These are phyloP conservation scores for Drosophila jambulina DNA, from an alignment of 1,140 invertebrate species.

Conservation along the genomic window DNA sequence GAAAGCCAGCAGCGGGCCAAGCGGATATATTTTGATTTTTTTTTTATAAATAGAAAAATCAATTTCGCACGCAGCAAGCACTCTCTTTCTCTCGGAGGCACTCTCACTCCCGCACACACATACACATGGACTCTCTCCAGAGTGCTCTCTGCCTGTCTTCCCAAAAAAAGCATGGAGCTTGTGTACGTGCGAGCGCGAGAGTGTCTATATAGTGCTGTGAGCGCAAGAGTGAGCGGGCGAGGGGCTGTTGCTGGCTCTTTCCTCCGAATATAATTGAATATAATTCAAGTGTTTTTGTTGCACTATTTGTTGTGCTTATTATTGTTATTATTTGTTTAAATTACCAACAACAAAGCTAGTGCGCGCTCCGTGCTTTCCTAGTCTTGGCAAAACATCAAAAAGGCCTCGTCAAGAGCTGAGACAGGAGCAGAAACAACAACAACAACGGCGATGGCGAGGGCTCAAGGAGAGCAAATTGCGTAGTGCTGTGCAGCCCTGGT, in stretches of 20 bases:
- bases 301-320: conserved; percentile 76
- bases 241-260: conserved; percentile 49
- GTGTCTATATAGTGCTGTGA: conserved; percentile 70
- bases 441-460: conserved; percentile 1
- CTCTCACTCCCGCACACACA: conserved; percentile 46
- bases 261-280: conserved; percentile 73
- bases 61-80: conserved; percentile 76
- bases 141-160: conserved; percentile 26
- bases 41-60: conserved; percentile 84
- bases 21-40: conserved; percentile 83
- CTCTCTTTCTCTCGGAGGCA: conserved; percentile 3
- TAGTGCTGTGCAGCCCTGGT: conserved; percentile 61
- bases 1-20: conserved; percentile 37
- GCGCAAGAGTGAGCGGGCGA: conserved; percentile 37
- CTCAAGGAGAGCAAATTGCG: conserved; percentile 24
- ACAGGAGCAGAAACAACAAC: conserved; percentile 32
- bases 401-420: conserved; percentile 5
- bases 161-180: conserved; percentile 19
- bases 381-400: conserved; percentile 19
- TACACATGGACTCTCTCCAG: conserved; percentile 28
- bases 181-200: conserved; percentile 35
- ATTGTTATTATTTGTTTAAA: conserved; percentile 82
- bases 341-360: conserved; percentile 63
- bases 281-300: conserved; percentile 81
- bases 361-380: conserved; percentile 31